These are phyloP conservation scores for Drosophila rufa DNA, from an alignment of 1,140 invertebrate species.

Conservation along the genomic window DNA sequence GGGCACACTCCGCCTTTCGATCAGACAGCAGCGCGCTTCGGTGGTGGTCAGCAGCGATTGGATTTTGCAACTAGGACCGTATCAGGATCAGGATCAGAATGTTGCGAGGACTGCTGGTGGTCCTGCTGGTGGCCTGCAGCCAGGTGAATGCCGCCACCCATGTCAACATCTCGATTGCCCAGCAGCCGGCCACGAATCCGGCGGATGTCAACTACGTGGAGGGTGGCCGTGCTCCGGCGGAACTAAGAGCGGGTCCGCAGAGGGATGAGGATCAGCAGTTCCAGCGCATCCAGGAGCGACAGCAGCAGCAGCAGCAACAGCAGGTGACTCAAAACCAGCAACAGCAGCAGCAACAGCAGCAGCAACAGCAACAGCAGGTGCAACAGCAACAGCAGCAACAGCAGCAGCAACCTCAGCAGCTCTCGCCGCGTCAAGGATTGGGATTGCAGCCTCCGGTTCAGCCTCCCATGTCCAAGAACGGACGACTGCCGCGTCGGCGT, in stretches of 20 bases:
- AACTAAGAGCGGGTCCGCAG: slow-evolving; percentile 68
- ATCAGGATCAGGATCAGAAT: slow-evolving; percentile 38
- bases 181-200: slow-evolving; percentile 75
- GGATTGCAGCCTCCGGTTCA: slow-evolving; percentile 49
- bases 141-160: slow-evolving; percentile 69
- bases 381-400: slow-evolving; percentile 8
- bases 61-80: slow-evolving; percentile 1
- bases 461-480: slow-evolving; percentile 18
- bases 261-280: slow-evolving; percentile 51
- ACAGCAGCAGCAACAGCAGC: slow-evolving; percentile 9
- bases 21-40: slow-evolving; percentile 59
- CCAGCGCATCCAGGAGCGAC: slow-evolving; percentile 59
- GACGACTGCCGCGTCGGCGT: slow-evolving; percentile 52
- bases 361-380: slow-evolving; percentile 23
- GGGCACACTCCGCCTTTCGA: slow-evolving; percentile 43
- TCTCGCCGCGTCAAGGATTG: slow-evolving; percentile 56
- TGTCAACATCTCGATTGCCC: slow-evolving; percentile 81
- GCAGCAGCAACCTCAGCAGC: slow-evolving; percentile 29
- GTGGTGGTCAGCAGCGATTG: slow-evolving; percentile 40
- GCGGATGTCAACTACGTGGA: slow-evolving; percentile 76
- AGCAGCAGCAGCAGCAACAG: slow-evolving; percentile 40
- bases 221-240: slow-evolving; percentile 64
- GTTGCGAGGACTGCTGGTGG: slow-evolving; percentile 51
- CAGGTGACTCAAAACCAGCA: slow-evolving; percentile 16
- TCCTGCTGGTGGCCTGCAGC: slow-evolving; percentile 58